Evolutionary conservation across 2,888 invertebrate species (phyloP).

Genomic region (Clostera curtula): DNA sequence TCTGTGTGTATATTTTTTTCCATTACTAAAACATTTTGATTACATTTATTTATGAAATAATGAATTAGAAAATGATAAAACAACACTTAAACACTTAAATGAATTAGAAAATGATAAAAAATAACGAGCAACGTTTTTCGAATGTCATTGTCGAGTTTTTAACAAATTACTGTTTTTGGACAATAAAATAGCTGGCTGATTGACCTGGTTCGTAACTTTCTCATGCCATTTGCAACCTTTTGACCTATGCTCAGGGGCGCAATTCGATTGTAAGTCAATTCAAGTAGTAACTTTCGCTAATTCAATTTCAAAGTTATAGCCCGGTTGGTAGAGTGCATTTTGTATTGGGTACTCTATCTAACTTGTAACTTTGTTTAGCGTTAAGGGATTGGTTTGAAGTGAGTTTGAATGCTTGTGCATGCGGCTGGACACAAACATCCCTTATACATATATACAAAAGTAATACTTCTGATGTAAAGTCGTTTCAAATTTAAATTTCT

Average conservation of each 20-base stretch:
- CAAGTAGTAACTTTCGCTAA: slow-evolving; percentile 14
- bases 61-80: too few species aligned
- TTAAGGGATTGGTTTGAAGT: slow-evolving; percentile 7
- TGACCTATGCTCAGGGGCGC: slow-evolving; percentile 7
- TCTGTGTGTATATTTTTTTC: too few species aligned
- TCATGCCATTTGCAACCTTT: slow-evolving; percentile 12
- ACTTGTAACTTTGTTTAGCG: slow-evolving; percentile 16
- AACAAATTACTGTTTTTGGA: slow-evolving; percentile 21
- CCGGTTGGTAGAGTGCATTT: slow-evolving; percentile 21
- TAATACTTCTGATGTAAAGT: too few species aligned
- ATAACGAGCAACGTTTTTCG: slow-evolving; percentile 5
- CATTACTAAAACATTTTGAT: too few species aligned
- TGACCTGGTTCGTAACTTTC: slow-evolving; percentile 12
- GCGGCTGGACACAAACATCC: too few species aligned
- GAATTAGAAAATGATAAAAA: too few species aligned
- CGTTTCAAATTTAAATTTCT: too few species aligned
- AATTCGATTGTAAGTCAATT: slow-evolving; percentile 14
- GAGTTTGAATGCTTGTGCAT: slow-evolving; percentile 4
- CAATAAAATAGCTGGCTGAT: slow-evolving; percentile 17
- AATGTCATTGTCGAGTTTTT: slow-evolving; percentile 12
- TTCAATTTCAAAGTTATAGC: slow-evolving; percentile 22
- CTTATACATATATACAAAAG: too few species aligned
- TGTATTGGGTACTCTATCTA: slow-evolving; percentile 12
- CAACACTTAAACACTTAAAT: too few species aligned
- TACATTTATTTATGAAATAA: too few species aligned